A percentile compares a stretch with the other conserved stretches of the same genome.
phyloP scores from a whole-genome alignment of 2,888 invertebrate genomes.

The Acrobasis consociella region DNA sequence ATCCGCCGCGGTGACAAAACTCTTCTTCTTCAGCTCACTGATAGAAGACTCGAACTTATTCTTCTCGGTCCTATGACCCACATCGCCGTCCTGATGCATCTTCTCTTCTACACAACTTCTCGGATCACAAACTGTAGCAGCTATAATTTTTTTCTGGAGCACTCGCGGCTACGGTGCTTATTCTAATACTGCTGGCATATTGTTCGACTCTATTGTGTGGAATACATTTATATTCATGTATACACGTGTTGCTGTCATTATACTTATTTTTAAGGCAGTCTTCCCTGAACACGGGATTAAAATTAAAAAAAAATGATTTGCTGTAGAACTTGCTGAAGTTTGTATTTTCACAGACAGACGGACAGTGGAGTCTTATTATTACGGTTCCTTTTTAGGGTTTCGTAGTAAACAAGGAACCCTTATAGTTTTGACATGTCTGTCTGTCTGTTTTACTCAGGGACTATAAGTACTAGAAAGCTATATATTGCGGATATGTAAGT shows the following conservation, averaged over 20 bases:
- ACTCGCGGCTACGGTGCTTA: conserved; percentile 21
- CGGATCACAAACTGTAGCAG: conserved; percentile 8
- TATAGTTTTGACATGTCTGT: too few species aligned
- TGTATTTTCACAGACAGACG: too few species aligned
- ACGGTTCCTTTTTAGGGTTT: too few species aligned
- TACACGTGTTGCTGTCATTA: conserved; percentile 19
- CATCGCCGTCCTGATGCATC: conserved; percentile 64
- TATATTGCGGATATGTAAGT: too few species aligned
- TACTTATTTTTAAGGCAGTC: background rate
- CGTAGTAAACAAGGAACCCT: too few species aligned
- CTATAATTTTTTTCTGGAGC: conserved; percentile 19
- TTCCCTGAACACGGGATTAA: too few species aligned
- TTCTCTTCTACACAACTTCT: conserved; percentile 32
- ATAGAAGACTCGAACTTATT: conserved; percentile 72
- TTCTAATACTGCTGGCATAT: conserved; percentile 14
- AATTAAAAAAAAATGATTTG: too few species aligned
- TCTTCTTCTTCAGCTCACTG: conserved; percentile 70
- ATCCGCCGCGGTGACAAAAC: conserved; percentile 63
- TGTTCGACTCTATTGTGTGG: conserved; percentile 21
- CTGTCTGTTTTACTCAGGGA: too few species aligned
- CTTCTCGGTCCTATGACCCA: conserved; percentile 51
- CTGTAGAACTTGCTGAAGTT: too few species aligned
- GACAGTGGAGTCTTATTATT: too few species aligned
- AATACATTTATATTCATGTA: conserved; percentile 31
- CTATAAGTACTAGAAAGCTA: too few species aligned